These are phyloP conservation scores for Haliclona indistincta DNA, from an alignment of 37 sponge, comb jelly and placozoan species.

Conservation along the genomic window DNA sequence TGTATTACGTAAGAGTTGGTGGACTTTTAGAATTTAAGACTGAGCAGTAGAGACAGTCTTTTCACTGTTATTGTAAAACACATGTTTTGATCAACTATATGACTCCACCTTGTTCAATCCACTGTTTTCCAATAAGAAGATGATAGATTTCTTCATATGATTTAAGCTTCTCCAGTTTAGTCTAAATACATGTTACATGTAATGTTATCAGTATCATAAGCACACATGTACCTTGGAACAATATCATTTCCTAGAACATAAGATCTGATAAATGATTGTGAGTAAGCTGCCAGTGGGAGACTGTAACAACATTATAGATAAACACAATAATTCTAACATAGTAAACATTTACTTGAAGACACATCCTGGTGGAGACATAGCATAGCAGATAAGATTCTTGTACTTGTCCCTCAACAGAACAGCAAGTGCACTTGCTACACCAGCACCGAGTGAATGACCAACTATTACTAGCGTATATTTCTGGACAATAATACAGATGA, in stretches of 20 bases:
- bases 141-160: no score
- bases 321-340: slow-evolving; percentile 6
- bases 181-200: no score
- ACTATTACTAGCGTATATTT: slow-evolving; percentile 22
- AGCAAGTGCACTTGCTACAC: slow-evolving; percentile 52
- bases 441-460: slow-evolving; percentile 45
- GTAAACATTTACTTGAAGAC: slow-evolving; percentile 32
- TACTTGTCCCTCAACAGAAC: slow-evolving; percentile 30
- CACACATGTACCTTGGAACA: not conserved
- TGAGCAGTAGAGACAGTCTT: no score
- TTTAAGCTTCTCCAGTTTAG: no score
- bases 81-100: no score
- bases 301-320: slow-evolving; percentile 14
- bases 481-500: not conserved
- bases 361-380: slow-evolving; percentile 61
- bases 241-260: slow-evolving; percentile 13
- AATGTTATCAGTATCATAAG: not conserved
- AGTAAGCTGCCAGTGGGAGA: slow-evolving; percentile 8
- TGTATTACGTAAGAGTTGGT: no score
- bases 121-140: no score
- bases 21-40: no score
- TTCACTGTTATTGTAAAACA: no score
- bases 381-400: slow-evolving; percentile 31
- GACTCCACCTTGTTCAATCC: no score
- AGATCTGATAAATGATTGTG: slow-evolving; percentile 1